These are phyloP conservation scores for Masticophis lateralis DNA, from an alignment of 2,797 vertebrate genomes.

Conservation along the genomic window DNA sequence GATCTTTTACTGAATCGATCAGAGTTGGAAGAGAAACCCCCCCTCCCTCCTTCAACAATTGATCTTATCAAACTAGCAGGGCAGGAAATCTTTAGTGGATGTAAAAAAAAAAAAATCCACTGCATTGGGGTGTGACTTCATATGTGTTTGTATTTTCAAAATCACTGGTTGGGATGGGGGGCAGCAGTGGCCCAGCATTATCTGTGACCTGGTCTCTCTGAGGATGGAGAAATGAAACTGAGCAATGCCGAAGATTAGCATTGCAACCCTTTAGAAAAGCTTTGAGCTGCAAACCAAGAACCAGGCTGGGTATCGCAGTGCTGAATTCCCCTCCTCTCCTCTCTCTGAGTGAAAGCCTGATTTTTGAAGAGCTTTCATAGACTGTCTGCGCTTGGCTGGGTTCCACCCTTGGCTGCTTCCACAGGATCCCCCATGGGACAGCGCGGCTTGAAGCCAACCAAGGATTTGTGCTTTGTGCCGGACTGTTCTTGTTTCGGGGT, in stretches of 20 bases:
- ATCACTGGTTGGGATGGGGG: neutral
- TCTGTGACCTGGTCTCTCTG: neutral
- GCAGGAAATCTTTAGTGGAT: conserved; percentile 29
- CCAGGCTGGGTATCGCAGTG: neutral
- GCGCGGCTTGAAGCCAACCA: conserved; percentile 54
- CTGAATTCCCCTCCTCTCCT: neutral
- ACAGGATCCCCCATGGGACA: conserved; percentile 39
- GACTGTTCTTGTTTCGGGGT: conserved; percentile 43
- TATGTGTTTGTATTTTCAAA: neutral
- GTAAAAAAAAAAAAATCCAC: neutral
- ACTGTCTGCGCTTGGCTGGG: conserved; percentile 55
- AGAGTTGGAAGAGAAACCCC: conserved; percentile 27
- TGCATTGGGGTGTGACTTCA: neutral
- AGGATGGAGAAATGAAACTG: neutral
- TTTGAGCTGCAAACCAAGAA: neutral
- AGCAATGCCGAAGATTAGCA: neutral
- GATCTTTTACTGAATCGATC: conserved; percentile 73
- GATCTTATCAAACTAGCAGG: conserved; percentile 14
- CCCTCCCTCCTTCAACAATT: conserved; percentile 1
- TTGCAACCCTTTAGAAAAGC: neutral
- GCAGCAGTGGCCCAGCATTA: neutral
- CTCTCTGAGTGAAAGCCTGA: neutral
- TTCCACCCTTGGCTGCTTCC: conserved; percentile 59
- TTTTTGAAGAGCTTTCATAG: neutral
- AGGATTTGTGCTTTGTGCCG: conserved; percentile 51